Base-by-base conservation (phyloP, 2,888 invertebrate genomes). In the Cryptocheilus praepositus region DNA sequence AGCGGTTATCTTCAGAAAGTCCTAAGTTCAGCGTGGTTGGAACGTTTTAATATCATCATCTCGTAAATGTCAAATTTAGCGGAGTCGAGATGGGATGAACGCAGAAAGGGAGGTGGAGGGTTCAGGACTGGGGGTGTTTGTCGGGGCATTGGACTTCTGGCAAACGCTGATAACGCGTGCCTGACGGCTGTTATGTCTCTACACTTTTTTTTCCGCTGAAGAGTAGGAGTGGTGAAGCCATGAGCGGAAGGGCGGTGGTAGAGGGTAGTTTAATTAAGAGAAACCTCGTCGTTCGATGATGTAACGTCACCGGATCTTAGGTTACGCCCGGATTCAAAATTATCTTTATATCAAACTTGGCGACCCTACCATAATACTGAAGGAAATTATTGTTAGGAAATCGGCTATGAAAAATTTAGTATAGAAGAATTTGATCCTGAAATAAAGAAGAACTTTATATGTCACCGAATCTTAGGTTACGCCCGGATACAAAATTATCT, bases 241-340 rank as follows among this genome's bases (percentile, higher is more conserved):
- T 63, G 62, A 52, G 63, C 19, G 25, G n/a, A 22, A 4, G 19
- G 70, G 64, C 64, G 65, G 53, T 16, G 21, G n/a, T 65, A 76
- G 71, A 76, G 73, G 80, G 83, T 83, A 84, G 85, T 87, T 88
- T 87, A 87, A 87, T 88, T 88, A 86, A 88, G 87, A 86, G 87
- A 87, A 87, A 87, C 85, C 87, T 82, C 70, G 49, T 72, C 70
- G 79, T 74, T 76, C 71, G 75, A 72, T 65, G 75, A 67, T 64
- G 74, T 70, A 73, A 79, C 77, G 72, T 74, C 72, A 76, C 69
- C 72, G 67, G 67, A 79, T 80, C 79, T 78, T 74, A 74, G 69
- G 74, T 75, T 79, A 78, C 76, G 68, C 64, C 36, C 7, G 13
- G 4, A 7, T 7, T 70, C 67, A 60, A 64, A 71, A 76, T 64